Percentiles rank a stretch among this genome's conserved stretches.
phyloP scores from a whole-genome alignment of 2,797 vertebrate genomes.

The Sylvia borin region DNA sequence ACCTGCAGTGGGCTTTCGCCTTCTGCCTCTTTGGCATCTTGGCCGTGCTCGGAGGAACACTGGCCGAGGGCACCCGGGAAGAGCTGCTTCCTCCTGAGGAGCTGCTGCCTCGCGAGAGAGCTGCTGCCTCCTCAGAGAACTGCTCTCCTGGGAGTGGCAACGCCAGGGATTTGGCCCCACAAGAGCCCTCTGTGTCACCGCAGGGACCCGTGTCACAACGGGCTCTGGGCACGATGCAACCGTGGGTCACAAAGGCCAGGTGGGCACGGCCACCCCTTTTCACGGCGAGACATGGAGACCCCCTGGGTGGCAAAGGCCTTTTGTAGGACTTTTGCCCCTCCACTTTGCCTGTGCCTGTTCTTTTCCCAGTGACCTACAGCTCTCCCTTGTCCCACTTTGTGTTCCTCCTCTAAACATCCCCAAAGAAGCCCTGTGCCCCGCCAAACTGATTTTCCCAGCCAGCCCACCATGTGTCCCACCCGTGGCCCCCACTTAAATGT shows the following conservation, averaged over 20 bases:
- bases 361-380: accelerated
- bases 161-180: accelerated
- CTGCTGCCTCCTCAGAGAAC: not conserved
- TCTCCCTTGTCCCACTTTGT: not conserved
- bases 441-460: not conserved
- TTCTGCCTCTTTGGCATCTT: not conserved
- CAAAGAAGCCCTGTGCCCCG: too few relatives aligned
- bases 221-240: accelerated
- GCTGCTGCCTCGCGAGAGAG: not conserved
- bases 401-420: not conserved
- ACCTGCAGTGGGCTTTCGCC: accelerated
- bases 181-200: accelerated
- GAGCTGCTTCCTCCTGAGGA: not conserved
- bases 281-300: accelerated
- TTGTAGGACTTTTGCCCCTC: too few relatives aligned
- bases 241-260: accelerated
- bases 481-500: too few relatives aligned
- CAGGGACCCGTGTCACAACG: accelerated
- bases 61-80: not conserved
- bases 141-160: not conserved
- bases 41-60: accelerated
- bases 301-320: too few relatives aligned
- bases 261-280: accelerated
- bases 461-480: too few relatives aligned
- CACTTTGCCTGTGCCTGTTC: too few relatives aligned